Conservation (phyloP, 2,888 invertebrate genomes). For the Eurytoma californica region DNA sequence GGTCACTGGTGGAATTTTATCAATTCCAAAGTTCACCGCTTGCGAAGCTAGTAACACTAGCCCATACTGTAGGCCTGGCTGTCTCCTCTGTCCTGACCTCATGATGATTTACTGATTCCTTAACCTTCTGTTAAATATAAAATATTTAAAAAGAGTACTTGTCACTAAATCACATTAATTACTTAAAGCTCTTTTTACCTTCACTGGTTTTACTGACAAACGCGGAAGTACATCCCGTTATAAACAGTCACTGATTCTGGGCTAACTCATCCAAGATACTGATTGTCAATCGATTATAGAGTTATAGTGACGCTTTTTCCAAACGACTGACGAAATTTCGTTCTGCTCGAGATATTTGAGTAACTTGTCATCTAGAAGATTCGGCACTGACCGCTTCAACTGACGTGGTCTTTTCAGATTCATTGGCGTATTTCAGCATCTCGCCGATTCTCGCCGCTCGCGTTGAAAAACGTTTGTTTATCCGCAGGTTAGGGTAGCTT, state of each 20-base stretch:
- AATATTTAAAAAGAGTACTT: not conserved
- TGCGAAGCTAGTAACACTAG: constrained; percentile 68
- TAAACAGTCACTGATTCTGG: not conserved
- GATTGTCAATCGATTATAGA: not conserved
- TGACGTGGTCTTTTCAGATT: constrained; percentile 54
- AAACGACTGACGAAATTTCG: constrained; percentile 13
- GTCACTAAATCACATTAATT: not conserved
- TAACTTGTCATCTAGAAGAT: constrained; percentile 10
- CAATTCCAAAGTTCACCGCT: constrained; percentile 73
- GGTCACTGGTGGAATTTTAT: constrained; percentile 78
- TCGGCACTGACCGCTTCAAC: constrained; percentile 13
- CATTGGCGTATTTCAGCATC: constrained; percentile 7
- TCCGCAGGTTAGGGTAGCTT: constrained; percentile 19
- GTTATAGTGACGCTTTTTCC: not conserved
- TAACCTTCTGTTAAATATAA: not conserved
- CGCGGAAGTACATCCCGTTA: too few species aligned
- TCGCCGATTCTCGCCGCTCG: not conserved
- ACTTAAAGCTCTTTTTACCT: not conserved
- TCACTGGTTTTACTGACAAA: too few species aligned
- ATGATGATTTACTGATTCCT: constrained; percentile 13
- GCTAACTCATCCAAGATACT: not conserved
- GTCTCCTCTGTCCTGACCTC: constrained; percentile 61
- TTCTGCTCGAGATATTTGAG: not conserved
- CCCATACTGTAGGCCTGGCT: constrained; percentile 69
- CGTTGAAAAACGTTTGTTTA: constrained; percentile 41